Percentiles rank a stretch among this genome's conserved stretches.
Conservation (phyloP, 2,113 vertebrate genomes). For the Corythaixoides concolor region DNA sequence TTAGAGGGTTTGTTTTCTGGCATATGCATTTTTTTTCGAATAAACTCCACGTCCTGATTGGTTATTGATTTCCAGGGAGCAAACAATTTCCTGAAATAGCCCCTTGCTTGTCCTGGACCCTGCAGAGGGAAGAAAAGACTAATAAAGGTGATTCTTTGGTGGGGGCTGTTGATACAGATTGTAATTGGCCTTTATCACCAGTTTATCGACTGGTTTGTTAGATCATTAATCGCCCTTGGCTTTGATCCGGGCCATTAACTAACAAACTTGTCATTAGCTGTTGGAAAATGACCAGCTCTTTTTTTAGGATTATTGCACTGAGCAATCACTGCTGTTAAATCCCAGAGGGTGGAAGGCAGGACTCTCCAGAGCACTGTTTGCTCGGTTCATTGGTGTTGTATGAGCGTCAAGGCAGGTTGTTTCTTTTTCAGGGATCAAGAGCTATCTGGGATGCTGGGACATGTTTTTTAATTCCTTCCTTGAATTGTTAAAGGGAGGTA, state of each 20-base stretch:
- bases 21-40: not conserved
- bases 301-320: slow-evolving; percentile 12
- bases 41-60: slow-evolving; percentile 27
- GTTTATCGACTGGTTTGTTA: slow-evolving; percentile 40
- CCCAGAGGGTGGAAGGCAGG: not conserved
- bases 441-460: not conserved
- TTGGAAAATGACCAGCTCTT: slow-evolving; percentile 35
- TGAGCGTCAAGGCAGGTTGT: not conserved
- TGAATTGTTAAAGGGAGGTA: not conserved
- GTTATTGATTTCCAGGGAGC: slow-evolving; percentile 44
- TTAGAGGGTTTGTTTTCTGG: slow-evolving; percentile 10
- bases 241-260: slow-evolving; percentile 56
- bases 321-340: not conserved
- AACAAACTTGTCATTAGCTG: slow-evolving; percentile 46
- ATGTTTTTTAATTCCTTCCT: not conserved
- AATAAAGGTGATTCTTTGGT: not conserved
- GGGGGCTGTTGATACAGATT: not conserved
- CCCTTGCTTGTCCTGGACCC: not conserved
- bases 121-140: not conserved
- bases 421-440: not conserved
- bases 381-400: not conserved
- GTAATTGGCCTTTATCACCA: slow-evolving; percentile 54
- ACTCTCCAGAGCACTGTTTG: not conserved
- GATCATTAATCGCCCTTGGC: slow-evolving; percentile 57
- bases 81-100: not conserved